Conservation (phyloP, 53 echinoderm and acorn worm genomes). For the Crossaster papposus region DNA sequence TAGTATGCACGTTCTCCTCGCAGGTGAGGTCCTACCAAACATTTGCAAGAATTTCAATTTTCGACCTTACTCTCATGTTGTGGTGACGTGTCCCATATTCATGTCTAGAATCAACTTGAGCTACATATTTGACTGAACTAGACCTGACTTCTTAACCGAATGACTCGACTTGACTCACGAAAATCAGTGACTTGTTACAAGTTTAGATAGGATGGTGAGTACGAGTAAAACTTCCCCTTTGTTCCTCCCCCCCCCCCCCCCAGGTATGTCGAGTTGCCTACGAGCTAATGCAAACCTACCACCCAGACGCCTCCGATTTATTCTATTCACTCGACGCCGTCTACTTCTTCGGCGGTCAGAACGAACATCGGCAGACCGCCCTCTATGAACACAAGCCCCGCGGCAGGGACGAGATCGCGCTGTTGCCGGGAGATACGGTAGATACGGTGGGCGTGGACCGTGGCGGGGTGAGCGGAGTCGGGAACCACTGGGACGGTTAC, state of each 20-base stretch:
- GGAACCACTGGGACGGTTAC: conserved; percentile 97
- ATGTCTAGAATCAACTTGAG: too few species aligned
- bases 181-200: background rate
- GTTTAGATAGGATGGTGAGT: background rate
- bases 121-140: too few species aligned
- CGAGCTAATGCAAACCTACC: conserved; percentile 91
- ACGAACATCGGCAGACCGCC: conserved; percentile 77
- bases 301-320: conserved; percentile 73
- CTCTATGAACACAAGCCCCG: conserved; percentile 81
- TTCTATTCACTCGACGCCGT: conserved; percentile 94
- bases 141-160: too few species aligned
- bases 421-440: conserved; percentile 75
- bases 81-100: too few species aligned
- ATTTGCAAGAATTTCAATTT: background rate
- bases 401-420: conserved; percentile 68
- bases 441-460: too few species aligned
- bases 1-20: conserved; percentile 97
- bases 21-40: conserved; percentile 67
- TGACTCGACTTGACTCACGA: background rate
- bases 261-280: conserved; percentile 97
- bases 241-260: background rate
- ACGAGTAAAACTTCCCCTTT: background rate
- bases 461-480: conserved; percentile 90
- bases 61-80: too few species aligned
- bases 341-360: conserved; percentile 94